Conservation (phyloP, 2,888 invertebrate genomes). For the Cosmia pyralina region DNA sequence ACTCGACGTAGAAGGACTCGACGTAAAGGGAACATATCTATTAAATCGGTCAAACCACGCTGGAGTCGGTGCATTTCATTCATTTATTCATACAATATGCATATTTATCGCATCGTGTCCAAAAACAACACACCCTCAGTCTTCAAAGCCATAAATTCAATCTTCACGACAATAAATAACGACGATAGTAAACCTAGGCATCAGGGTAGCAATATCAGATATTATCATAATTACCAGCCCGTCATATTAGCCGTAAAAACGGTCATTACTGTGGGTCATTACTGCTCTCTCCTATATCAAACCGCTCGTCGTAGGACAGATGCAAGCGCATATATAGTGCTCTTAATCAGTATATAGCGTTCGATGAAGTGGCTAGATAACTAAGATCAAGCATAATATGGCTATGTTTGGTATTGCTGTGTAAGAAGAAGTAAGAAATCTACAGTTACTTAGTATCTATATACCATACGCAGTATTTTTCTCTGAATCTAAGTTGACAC, state of each 20-base stretch:
- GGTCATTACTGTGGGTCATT: conserved; percentile 46
- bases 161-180: conserved; percentile 7
- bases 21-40: no score
- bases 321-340: conserved; percentile 32
- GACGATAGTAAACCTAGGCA: conserved; percentile 6
- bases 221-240: conserved; percentile 52
- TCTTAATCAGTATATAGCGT: conserved; percentile 28
- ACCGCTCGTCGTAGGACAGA: not conserved
- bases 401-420: not conserved
- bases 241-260: conserved; percentile 47
- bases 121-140: not conserved
- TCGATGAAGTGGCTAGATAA: conserved; percentile 8
- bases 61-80: no score
- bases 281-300: conserved; percentile 47
- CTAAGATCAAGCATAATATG: not conserved
- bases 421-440: not conserved
- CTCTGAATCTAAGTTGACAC: not conserved
- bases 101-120: not conserved
- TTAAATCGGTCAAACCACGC: no score
- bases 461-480: not conserved
- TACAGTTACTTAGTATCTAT: not conserved
- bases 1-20: no score
- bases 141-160: conserved; percentile 16
- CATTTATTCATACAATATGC: not conserved
- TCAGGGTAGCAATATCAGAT: conserved; percentile 35